Evolutionary conservation across 2,888 invertebrate genomes (phyloP).

Genomic region (Hermaeophaga mercurialis): DNA sequence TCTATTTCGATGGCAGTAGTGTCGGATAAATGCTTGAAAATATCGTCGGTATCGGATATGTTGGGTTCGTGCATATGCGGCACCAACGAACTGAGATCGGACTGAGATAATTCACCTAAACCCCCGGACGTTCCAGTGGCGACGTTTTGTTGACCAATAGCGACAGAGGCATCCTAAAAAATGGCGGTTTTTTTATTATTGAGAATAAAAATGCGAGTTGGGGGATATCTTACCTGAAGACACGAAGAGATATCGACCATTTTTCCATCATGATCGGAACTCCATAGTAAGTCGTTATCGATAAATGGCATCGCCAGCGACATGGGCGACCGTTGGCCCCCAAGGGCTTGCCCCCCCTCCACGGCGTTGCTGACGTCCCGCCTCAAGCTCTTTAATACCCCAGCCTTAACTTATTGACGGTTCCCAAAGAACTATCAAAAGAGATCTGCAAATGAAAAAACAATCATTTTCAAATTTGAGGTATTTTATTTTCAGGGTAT

Average conservation of each 20-base stretch:
- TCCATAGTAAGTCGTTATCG: slow-evolving; percentile 93
- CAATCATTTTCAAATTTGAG: too few relatives aligned
- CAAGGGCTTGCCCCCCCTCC: slow-evolving; percentile 69
- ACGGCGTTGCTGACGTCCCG: slow-evolving; percentile 59
- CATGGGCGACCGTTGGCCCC: slow-evolving; percentile 63
- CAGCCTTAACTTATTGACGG: slow-evolving; percentile 21
- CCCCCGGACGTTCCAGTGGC: slow-evolving; percentile 47
- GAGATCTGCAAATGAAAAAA: slow-evolving; percentile 17
- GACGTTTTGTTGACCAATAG: slow-evolving; percentile 61
- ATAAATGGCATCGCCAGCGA: slow-evolving; percentile 92
- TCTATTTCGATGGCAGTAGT: slow-evolving; percentile 87
- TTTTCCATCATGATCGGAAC: slow-evolving; percentile 93
- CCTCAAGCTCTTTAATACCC: slow-evolving; percentile 11
- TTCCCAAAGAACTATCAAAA: slow-evolving; percentile 14
- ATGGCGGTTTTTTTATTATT: too few relatives aligned
- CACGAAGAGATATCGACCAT: slow-evolving; percentile 91
- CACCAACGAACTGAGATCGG: slow-evolving; percentile 72
- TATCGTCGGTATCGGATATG: slow-evolving; percentile 71
- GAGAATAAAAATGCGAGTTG: too few relatives aligned
- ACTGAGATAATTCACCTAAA: slow-evolving; percentile 73
- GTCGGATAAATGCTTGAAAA: slow-evolving; percentile 81
- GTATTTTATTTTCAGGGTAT: too few relatives aligned
- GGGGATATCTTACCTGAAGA: slow-evolving; percentile 80
- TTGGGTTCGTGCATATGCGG: slow-evolving; percentile 61
- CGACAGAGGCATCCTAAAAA: slow-evolving; percentile 69